These are phyloP conservation scores for Epinotia ramella DNA, from an alignment of 2,888 invertebrate species.

Conservation along the genomic window DNA sequence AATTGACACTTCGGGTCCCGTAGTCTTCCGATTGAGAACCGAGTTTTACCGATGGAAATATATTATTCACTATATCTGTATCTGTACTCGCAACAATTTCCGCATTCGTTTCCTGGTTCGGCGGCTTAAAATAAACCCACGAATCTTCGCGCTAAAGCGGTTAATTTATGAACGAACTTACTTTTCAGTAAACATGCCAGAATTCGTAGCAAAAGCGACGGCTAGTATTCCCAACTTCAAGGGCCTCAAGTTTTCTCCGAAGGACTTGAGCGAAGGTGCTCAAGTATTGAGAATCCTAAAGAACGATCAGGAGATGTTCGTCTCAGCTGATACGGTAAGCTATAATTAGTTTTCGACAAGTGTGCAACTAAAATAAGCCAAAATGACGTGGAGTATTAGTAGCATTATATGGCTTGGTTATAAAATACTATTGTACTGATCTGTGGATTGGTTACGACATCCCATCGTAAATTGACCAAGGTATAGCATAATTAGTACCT, in stretches of 20 bases:
- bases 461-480: not conserved
- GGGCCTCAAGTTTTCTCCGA: slow-evolving; percentile 93
- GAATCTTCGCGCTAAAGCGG: not conserved
- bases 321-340: slow-evolving; percentile 89
- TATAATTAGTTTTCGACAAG: not conserved
- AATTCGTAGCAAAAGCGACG: slow-evolving; percentile 87
- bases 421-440: too few relatives aligned
- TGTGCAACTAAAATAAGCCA: too few relatives aligned
- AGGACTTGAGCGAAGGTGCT: slow-evolving; percentile 88
- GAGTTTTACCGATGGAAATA: too few relatives aligned
- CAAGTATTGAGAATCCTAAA: slow-evolving; percentile 83
- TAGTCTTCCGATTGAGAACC: too few relatives aligned
- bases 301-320: slow-evolving; percentile 84
- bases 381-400: too few relatives aligned
- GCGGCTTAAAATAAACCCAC: not conserved
- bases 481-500: not conserved
- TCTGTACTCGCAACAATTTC: too few relatives aligned
- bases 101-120: not conserved
- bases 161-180: not conserved
- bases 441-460: not conserved
- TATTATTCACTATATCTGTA: too few relatives aligned
- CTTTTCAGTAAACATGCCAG: slow-evolving; percentile 89
- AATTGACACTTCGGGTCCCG: too few relatives aligned
- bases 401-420: not conserved
- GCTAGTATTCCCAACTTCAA: slow-evolving; percentile 89